A percentile compares a stretch with the other conserved stretches of the same genome.
phyloP scores from a whole-genome alignment of 1,140 invertebrate species.

The Onthophagus taurus region DNA sequence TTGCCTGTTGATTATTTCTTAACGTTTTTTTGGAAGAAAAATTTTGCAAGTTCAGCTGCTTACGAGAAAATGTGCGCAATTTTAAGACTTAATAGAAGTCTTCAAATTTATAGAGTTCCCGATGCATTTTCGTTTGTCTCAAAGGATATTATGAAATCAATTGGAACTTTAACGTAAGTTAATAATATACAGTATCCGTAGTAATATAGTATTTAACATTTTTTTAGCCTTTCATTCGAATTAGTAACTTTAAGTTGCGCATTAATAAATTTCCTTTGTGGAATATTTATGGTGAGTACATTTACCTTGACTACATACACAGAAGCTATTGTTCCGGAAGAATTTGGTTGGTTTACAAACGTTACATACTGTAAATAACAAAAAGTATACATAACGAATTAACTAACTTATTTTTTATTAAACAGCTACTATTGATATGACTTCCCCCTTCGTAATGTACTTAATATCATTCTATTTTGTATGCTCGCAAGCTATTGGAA shows the following conservation, averaged over 20 bases:
- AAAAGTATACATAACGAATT: no score
- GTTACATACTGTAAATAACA: conserved; percentile 1
- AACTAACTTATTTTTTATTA: no score
- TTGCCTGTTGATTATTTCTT: conserved; percentile 35
- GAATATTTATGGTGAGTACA: not conserved
- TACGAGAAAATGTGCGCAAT: conserved; percentile 7
- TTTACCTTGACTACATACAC: not conserved
- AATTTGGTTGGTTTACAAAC: not conserved
- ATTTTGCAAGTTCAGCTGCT: not conserved
- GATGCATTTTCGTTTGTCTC: conserved; percentile 25
- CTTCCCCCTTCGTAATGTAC: not conserved
- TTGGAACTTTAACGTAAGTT: conserved; percentile 32
- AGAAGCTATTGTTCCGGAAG: not conserved
- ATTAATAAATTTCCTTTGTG: not conserved
- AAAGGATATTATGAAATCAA: conserved; percentile 28
- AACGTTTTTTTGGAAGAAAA: conserved; percentile 12
- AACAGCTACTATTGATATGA: not conserved
- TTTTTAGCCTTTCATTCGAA: conserved; percentile 3
- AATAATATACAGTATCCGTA: not conserved
- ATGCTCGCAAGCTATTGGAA: not conserved
- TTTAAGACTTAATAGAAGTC: conserved; percentile 16
- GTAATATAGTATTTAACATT: not conserved
- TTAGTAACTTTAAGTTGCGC: not conserved
- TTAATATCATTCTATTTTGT: conserved; percentile 10
- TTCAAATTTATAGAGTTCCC: conserved; percentile 34